These are phyloP conservation scores for Andrena cerasifolii DNA, from an alignment of 1,140 invertebrate species.

Conservation along the genomic window DNA sequence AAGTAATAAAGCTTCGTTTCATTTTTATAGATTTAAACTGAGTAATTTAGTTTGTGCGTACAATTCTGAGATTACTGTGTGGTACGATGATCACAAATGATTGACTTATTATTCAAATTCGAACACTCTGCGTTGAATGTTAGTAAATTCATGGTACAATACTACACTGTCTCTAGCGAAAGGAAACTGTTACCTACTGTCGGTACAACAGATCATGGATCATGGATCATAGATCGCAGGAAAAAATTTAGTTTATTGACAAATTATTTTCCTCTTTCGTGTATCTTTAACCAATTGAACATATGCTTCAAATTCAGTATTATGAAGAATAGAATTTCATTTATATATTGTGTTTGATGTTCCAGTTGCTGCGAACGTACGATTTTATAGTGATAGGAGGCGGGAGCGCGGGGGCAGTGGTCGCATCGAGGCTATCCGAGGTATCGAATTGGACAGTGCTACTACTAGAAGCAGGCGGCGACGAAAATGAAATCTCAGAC, in stretches of 20 bases:
- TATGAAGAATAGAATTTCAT: no score
- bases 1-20: no score
- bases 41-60: no score
- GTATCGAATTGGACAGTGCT: constrained; percentile 90
- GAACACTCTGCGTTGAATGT: no score
- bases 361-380: constrained; percentile 88
- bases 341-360: constrained; percentile 1
- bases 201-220: background rate
- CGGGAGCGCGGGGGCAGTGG: constrained; percentile 95
- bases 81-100: no score
- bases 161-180: no score
- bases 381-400: constrained; percentile 95
- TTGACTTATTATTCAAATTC: no score
- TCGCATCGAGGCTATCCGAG: constrained; percentile 94
- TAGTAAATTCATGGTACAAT: no score
- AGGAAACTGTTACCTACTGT: background rate
- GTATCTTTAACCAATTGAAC: background rate
- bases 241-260: no score
- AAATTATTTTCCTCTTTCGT: background rate
- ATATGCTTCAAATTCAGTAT: background rate
- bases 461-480: constrained; percentile 91
- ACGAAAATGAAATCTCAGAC: constrained; percentile 91
- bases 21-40: no score
- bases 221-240: no score
- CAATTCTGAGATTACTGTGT: no score